These are phyloP conservation scores for Drosophila melanica DNA, from an alignment of 1,140 invertebrate species.

Conservation along the genomic window DNA sequence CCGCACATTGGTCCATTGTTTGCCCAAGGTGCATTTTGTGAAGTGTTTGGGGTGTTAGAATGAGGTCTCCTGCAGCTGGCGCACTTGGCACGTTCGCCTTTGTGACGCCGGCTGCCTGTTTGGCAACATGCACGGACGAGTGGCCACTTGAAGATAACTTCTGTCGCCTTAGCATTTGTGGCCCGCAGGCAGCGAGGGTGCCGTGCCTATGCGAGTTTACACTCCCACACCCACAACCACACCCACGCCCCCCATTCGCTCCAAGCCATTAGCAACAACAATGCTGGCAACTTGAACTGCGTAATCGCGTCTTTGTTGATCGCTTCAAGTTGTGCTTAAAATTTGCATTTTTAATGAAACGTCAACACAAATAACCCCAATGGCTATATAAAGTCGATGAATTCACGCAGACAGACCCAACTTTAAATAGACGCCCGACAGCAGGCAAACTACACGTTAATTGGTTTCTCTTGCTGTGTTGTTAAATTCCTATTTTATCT, in stretches of 20 bases:
- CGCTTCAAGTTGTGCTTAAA: conserved; percentile 60
- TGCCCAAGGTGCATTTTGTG: conserved; percentile 61
- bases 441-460: conserved; percentile 31
- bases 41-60: conserved; percentile 45
- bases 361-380: conserved; percentile 36
- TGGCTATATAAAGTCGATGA: conserved; percentile 26
- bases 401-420: conserved; percentile 27
- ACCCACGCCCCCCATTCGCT: too few relatives aligned
- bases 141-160: conserved; percentile 74
- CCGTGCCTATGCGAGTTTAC: conserved; percentile 5
- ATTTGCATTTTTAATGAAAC: conserved; percentile 76
- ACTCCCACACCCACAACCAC: conserved; percentile 2
- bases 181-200: conserved; percentile 28
- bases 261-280: not conserved
- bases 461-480: conserved; percentile 27
- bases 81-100: conserved; percentile 76
- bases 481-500: conserved; percentile 51
- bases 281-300: conserved; percentile 59
- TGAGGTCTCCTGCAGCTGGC: conserved; percentile 47
- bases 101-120: conserved; percentile 56
- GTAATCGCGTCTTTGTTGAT: conserved; percentile 68
- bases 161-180: conserved; percentile 53
- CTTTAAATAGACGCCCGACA: conserved; percentile 20
- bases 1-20: conserved; percentile 61
- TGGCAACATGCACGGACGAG: conserved; percentile 66